A percentile compares a stretch with the other conserved stretches of the same genome.
These are phyloP conservation scores for Geodia barretti DNA, from an alignment of 37 sponge, comb jelly and placozoan genomes.

Conservation along the genomic window DNA sequence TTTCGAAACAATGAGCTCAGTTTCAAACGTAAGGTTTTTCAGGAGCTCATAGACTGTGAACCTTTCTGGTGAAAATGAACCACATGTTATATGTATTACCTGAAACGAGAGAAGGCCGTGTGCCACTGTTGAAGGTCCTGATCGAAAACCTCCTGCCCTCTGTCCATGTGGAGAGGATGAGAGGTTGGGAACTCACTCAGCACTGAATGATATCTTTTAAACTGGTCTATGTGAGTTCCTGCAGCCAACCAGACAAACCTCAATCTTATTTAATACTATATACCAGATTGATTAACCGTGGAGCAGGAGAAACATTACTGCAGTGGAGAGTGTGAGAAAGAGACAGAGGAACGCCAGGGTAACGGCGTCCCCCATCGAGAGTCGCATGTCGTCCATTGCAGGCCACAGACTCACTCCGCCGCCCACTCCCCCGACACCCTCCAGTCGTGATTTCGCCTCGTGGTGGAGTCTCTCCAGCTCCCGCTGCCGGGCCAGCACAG, in stretches of 20 bases:
- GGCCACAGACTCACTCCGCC: constrained; percentile 58
- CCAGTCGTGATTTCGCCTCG: constrained; percentile 33
- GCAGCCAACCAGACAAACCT: no score
- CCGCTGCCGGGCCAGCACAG: constrained; percentile 15
- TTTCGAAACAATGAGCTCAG: no score
- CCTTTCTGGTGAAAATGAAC: no score
- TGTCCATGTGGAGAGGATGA: background rate
- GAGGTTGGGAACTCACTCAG: background rate
- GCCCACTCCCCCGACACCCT: constrained; percentile 14
- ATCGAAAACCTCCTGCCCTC: background rate
- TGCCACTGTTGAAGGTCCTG: background rate
- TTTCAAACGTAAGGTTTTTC: no score
- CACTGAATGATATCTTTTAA: background rate
- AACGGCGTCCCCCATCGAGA: constrained; percentile 7
- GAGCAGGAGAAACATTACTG: background rate
- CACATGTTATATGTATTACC: background rate
- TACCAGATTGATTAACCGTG: constrained; percentile 25
- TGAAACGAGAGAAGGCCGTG: background rate
- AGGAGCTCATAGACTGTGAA: no score
- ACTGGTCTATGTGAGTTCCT: background rate
- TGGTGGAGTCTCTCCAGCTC: constrained; percentile 30
- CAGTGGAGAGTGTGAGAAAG: background rate
- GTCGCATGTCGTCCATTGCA: constrained; percentile 54
- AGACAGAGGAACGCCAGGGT: background rate
- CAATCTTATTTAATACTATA: no score